These are phyloP conservation scores for Vombatus ursinus DNA, from an alignment of 2,113 vertebrate species.

Conservation along the genomic window DNA sequence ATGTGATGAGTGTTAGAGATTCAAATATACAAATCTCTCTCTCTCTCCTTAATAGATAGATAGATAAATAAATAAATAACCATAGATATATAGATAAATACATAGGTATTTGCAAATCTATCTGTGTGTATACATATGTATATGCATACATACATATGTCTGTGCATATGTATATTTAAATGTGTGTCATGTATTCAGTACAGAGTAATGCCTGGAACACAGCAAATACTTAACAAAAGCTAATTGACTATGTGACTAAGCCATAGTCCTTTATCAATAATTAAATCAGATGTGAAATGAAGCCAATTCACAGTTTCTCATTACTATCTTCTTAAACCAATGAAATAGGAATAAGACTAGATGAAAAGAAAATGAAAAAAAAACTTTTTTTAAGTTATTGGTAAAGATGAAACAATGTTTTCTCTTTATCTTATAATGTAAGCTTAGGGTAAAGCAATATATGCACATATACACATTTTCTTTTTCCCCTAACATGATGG, in stretches of 20 bases:
- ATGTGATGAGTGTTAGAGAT: too few species aligned
- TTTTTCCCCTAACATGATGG: neutral
- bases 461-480: neutral
- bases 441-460: neutral
- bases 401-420: neutral
- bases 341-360: neutral
- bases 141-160: too few species aligned
- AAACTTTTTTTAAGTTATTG: neutral
- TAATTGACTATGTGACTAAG: neutral
- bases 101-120: too few species aligned
- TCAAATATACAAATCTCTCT: too few species aligned
- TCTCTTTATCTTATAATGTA: neutral
- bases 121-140: too few species aligned
- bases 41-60: too few species aligned
- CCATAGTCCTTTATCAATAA: neutral
- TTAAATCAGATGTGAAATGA: neutral
- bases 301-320: neutral
- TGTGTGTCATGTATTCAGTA: neutral
- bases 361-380: neutral
- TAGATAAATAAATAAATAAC: too few species aligned
- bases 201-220: neutral
- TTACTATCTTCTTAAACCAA: conserved; percentile 19
- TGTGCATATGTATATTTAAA: neutral
- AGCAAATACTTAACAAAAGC: neutral
- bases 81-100: too few species aligned